Conservation (phyloP, 2,888 invertebrate genomes). For the Mimas tiliae region DNA sequence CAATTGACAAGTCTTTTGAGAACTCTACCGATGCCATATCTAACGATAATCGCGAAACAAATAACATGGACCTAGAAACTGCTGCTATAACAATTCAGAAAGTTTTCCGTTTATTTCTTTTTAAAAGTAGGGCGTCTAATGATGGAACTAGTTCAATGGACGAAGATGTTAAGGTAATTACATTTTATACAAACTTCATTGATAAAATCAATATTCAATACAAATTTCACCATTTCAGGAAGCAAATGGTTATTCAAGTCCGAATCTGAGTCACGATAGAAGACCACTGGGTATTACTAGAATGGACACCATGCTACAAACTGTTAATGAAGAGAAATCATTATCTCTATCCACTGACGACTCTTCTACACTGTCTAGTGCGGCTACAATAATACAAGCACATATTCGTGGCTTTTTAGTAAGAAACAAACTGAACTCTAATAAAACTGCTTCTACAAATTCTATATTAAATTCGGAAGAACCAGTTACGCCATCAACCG, state of each 20-base stretch:
- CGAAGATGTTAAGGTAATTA: conserved; percentile 58
- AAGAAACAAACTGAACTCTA: conserved; percentile 77
- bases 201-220: conserved; percentile 25
- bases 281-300: conserved; percentile 67
- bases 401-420: conserved; percentile 88
- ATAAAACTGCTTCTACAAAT: conserved; percentile 69
- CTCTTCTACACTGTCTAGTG: conserved; percentile 81
- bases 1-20: conserved; percentile 34
- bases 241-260: conserved; percentile 49
- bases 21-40: conserved; percentile 28
- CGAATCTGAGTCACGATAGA: conserved; percentile 62
- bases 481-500: conserved; percentile 53
- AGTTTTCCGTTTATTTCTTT: conserved; percentile 80
- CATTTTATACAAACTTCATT: conserved; percentile 19
- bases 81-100: conserved; percentile 85
- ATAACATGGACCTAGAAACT: conserved; percentile 77
- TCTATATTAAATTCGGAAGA: conserved; percentile 69
- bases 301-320: conserved; percentile 79
- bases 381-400: conserved; percentile 88
- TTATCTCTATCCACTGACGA: conserved; percentile 79
- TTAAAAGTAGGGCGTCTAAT: conserved; percentile 72
- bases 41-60: conserved; percentile 38
- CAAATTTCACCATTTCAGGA: conserved; percentile 56
- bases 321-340: conserved; percentile 82
- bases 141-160: conserved; percentile 58